Evolutionary conservation across 2,797 vertebrate species (phyloP), one percentile per base, ranked within the genome.

Genomic region (Lagodon rhomboides): DNA sequence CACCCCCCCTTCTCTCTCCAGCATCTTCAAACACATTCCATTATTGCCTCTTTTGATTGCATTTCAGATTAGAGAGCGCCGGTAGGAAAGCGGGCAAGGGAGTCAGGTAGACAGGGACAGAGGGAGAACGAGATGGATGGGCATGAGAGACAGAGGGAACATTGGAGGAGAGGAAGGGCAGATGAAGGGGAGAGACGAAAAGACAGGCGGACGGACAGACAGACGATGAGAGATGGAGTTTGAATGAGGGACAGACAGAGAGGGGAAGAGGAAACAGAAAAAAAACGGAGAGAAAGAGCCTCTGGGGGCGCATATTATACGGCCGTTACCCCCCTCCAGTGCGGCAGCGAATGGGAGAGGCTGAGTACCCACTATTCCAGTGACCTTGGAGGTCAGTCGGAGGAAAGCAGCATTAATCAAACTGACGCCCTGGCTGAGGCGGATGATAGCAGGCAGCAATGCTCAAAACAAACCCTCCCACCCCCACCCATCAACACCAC

Each of bases 341-440:
- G 87, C 75, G 15, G 69, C 75, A 63, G 83, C 78, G 51, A 87
- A 84, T 64, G 66, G 84, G 77, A 80, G 81, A 87, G 88, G 82
- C 84, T 90, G 87, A 91, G 87, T 92, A 93, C 86, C 91, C 83
- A 91, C 92, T 80, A 87, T 92, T 93, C 85, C 79, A 74, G 25
- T 93, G 92, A 95, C 91, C 92, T 95, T 94, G 90, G 92, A 92
- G 93, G 93, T 94, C 85, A 92, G 83, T 60, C 79, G 78, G 87
- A 93, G 92, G 92, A 93, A 94, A 95, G 93, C 90, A 67, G 86
- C 80, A 93, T 94, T 94, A 93, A 95, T 95, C 86, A 91, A 95
- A 93, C 80, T 84, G 87, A 92, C 86, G 85, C 87, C 79, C 78
- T 77, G 84, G 89, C 88, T 91, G 86, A 91, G 88, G 90, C 70